Conservation (phyloP, 2,888 invertebrate species). For the Rhagonycha fulva region DNA sequence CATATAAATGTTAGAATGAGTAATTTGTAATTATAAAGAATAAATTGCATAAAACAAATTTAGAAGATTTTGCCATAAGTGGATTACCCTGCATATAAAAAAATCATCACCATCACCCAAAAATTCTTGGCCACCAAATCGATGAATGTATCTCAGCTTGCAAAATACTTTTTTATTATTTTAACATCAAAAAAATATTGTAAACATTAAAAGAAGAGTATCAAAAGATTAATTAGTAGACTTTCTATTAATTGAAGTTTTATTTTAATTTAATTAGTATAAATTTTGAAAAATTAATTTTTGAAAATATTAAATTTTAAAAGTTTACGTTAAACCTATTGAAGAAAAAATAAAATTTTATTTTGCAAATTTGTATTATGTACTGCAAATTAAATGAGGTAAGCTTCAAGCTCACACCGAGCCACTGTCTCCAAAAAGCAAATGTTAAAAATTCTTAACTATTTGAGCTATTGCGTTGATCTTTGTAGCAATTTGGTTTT, state of each 20-base stretch:
- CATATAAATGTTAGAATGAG: no score
- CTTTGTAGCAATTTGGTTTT: slow-evolving; percentile 1
- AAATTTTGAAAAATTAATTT: not conserved
- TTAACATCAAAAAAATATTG: not conserved
- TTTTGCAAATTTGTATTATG: not conserved
- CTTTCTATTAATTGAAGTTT: not conserved
- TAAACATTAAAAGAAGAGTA: not conserved
- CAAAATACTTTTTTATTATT: not conserved
- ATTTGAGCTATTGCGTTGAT: not conserved
- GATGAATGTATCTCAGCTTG: not conserved
- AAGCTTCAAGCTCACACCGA: not conserved
- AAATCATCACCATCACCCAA: not conserved
- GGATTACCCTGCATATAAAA: not conserved
- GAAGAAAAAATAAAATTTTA: not conserved
- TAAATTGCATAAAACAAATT: not conserved
- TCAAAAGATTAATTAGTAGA: not conserved
- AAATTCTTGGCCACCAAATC: not conserved
- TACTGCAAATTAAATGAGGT: not conserved
- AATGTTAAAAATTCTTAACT: not conserved
- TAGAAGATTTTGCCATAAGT: not conserved
- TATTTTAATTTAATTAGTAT: not conserved
- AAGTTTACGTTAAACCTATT: not conserved
- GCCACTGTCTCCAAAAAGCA: not conserved
- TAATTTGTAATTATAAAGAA: no score
- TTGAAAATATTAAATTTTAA: not conserved